A percentile compares a stretch with the other conserved stretches of the same genome.
Conservation (phyloP, 2,113 vertebrate genomes). For the Lasiurus cinereus region DNA sequence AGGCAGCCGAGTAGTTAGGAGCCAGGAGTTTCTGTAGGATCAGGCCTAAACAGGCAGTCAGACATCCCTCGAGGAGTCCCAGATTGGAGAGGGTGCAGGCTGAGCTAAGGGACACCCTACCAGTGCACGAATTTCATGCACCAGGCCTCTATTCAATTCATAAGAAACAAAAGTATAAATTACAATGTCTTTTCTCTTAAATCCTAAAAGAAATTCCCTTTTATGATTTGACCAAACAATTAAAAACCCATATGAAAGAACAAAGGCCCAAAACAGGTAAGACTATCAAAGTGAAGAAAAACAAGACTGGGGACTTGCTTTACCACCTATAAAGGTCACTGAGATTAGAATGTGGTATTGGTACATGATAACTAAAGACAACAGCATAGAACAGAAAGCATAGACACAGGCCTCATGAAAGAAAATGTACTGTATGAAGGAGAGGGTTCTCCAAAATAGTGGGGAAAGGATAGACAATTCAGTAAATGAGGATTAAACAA, state of each 20-base stretch:
- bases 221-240: constrained; percentile 30
- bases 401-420: not conserved
- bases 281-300: not conserved
- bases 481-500: not conserved
- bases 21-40: too few relatives aligned
- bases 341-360: not conserved
- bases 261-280: not conserved
- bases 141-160: not conserved
- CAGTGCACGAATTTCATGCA: too few relatives aligned
- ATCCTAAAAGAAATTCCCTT: not conserved
- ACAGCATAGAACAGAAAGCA: not conserved
- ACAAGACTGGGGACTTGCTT: not conserved
- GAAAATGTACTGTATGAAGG: not conserved
- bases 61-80: too few relatives aligned
- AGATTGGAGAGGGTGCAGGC: too few relatives aligned
- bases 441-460: not conserved
- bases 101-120: too few relatives aligned
- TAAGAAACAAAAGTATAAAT: constrained; percentile 5
- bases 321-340: not conserved
- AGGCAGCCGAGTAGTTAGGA: too few relatives aligned
- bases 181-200: constrained; percentile 32
- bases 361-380: not conserved
- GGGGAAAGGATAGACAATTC: not conserved
- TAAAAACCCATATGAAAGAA: constrained; percentile 10
- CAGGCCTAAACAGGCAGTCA: too few relatives aligned